Evolutionary conservation across 2,888 invertebrate genomes (phyloP).

Genomic region (Cinara cedri): DNA sequence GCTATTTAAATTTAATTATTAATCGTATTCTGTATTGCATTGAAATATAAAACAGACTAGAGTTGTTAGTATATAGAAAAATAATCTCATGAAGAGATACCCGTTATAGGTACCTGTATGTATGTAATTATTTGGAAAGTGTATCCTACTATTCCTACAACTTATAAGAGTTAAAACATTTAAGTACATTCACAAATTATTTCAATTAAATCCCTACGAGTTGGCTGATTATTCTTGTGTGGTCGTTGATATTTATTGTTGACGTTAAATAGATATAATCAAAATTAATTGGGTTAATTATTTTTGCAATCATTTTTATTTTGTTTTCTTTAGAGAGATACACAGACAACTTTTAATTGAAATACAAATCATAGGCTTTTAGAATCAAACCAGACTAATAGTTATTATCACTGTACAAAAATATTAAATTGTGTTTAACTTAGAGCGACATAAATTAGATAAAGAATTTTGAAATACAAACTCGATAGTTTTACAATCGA

Average conservation of each 20-base stretch:
- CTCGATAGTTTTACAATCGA: neutral
- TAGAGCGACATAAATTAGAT: too few relatives aligned
- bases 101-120: too few relatives aligned
- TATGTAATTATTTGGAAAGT: neutral
- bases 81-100: too few relatives aligned
- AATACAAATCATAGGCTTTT: neutral
- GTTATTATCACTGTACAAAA: neutral
- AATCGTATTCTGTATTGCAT: neutral
- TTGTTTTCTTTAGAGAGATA: neutral
- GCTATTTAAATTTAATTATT: slow-evolving; percentile 2
- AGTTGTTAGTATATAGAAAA: too few relatives aligned
- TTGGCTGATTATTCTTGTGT: neutral
- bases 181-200: neutral
- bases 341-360: slow-evolving; percentile 13
- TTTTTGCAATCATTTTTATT: slow-evolving; percentile 21
- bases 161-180: neutral
- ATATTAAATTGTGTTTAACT: neutral
- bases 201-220: neutral
- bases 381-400: neutral
- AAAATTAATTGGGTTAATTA: slow-evolving; percentile 47
- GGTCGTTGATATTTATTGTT: neutral
- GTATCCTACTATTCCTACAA: neutral
- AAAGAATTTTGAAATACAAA: neutral
- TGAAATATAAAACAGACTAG: neutral
- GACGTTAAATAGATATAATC: slow-evolving; percentile 1